A percentile compares a stretch with the other conserved stretches of the same genome.
phyloP scores from a whole-genome alignment of 2,797 vertebrate species.

The Bryconaethiops microstoma region DNA sequence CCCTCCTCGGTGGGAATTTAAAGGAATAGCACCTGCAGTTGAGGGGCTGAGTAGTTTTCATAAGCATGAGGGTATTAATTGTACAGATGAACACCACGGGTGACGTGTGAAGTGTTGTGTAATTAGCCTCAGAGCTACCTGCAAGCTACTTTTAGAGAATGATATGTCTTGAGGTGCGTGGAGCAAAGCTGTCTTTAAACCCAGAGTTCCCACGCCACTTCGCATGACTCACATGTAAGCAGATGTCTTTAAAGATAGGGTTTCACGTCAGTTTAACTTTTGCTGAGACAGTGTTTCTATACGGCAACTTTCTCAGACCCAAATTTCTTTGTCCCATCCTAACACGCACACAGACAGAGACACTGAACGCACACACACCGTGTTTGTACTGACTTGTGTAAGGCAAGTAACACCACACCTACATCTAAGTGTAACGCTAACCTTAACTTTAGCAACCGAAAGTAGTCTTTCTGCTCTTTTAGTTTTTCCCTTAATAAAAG shows the following conservation, averaged over 20 bases:
- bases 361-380: conserved; percentile 8
- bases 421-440: too few species aligned
- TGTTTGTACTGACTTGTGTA: too few species aligned
- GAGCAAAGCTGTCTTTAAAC: background rate
- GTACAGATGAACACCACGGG: background rate
- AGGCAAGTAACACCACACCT: too few species aligned
- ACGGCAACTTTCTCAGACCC: background rate
- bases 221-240: conserved; percentile 10
- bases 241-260: conserved; percentile 14
- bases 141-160: conserved; percentile 9
- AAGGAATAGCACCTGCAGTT: conserved; percentile 17
- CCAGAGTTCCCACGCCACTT: background rate
- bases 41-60: background rate
- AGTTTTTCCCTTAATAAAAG: too few species aligned
- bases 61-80: conserved; percentile 7
- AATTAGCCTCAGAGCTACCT: background rate
- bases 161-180: background rate
- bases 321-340: background rate
- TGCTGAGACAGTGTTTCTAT: conserved; percentile 10
- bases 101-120: conserved; percentile 20
- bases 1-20: conserved; percentile 45
- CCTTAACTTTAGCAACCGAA: too few species aligned
- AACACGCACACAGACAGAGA: background rate
- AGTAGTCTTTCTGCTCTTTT: too few species aligned
- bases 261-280: conserved; percentile 17